phyloP scores from a whole-genome alignment of 2,797 vertebrate genomes.

The Varecia variegata region DNA sequence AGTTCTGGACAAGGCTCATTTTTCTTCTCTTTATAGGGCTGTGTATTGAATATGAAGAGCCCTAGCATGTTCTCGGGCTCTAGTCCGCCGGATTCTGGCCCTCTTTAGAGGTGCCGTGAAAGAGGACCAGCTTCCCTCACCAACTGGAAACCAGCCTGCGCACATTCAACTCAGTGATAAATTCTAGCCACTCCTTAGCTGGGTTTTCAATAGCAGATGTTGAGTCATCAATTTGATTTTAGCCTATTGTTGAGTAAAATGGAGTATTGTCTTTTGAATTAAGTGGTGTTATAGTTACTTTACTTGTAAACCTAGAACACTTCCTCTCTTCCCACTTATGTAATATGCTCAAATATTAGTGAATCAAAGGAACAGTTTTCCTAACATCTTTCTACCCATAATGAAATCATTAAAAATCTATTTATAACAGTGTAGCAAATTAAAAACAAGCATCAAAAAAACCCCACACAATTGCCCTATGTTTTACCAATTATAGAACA shows the following conservation, averaged over 20 bases:
- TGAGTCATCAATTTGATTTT: slow-evolving; percentile 26
- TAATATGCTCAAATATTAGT: background rate
- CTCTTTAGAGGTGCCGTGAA: slow-evolving; percentile 46
- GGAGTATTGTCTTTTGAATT: background rate
- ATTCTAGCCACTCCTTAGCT: background rate
- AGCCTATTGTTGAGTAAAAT: slow-evolving; percentile 11
- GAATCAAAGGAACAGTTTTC: background rate
- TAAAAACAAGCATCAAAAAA: slow-evolving; percentile 24
- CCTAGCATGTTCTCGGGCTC: slow-evolving; percentile 68
- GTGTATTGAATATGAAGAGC: slow-evolving; percentile 85
- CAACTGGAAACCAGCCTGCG: slow-evolving; percentile 39
- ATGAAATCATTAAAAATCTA: slow-evolving; percentile 55
- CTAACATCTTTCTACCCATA: background rate
- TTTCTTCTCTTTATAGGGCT: slow-evolving; percentile 87
- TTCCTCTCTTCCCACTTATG: background rate
- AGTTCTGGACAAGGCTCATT: slow-evolving; percentile 87
- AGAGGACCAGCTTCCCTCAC: background rate
- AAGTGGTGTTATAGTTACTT: background rate
- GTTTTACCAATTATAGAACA: slow-evolving; percentile 9
- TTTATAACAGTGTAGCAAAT: slow-evolving; percentile 44
- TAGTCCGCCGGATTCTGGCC: slow-evolving; percentile 49
- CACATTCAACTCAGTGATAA: slow-evolving; percentile 46
- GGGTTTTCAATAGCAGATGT: background rate
- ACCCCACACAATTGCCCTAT: background rate
- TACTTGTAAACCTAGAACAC: background rate